A percentile compares a stretch with the other conserved stretches of the same genome.
Conservation (phyloP, 2,888 invertebrate species). For the Lamellibrachia columna region DNA sequence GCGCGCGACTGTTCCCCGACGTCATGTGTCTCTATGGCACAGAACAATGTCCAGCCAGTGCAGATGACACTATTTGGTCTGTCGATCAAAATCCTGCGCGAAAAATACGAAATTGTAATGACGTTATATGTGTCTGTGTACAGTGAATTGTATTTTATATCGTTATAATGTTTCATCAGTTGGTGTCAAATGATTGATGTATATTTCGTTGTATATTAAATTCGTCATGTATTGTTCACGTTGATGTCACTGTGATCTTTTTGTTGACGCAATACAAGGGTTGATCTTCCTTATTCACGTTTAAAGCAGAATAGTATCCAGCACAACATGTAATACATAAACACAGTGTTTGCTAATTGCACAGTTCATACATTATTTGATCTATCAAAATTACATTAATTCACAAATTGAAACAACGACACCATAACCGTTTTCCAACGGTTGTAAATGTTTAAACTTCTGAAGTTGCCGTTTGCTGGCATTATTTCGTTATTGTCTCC, state of each 20-base stretch:
- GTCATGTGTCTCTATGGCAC: not conserved
- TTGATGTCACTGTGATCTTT: not conserved
- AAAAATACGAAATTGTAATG: not conserved
- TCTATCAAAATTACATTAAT: no score
- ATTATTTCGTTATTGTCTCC: no score
- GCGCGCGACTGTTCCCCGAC: no score
- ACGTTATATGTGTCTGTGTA: not conserved
- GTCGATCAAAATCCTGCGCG: not conserved
- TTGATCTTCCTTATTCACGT: no score
- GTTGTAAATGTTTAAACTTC: no score
- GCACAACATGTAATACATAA: no score
- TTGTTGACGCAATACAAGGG: not conserved
- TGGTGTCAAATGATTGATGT: conserved; percentile 9
- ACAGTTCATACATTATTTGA: no score
- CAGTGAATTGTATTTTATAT: conserved; percentile 12
- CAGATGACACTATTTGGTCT: not conserved
- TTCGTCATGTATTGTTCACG: conserved; percentile 11
- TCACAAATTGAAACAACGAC: no score
- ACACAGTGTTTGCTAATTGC: no score
- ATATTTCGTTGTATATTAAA: conserved; percentile 12
- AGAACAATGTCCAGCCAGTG: not conserved
- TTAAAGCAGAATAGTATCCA: no score
- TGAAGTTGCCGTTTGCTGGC: no score
- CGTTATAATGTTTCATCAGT: conserved; percentile 12
- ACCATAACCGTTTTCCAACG: no score